Percentiles rank a stretch among this genome's conserved stretches.
Conservation (phyloP, 2,888 invertebrate species). For the Epicampocera succincta region DNA sequence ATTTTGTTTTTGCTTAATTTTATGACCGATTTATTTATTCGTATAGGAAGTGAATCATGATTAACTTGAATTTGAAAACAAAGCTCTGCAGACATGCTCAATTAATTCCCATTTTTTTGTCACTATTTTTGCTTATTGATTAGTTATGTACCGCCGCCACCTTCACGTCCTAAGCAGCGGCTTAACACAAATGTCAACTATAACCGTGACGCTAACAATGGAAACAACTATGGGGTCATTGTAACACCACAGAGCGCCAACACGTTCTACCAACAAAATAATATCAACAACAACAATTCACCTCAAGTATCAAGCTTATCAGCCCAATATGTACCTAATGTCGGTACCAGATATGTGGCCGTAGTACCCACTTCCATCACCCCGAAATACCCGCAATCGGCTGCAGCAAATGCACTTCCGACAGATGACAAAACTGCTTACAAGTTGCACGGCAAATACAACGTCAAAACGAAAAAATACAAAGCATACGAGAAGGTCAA, state of each 20-base stretch:
- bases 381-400: constrained; percentile 50
- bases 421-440: constrained; percentile 71
- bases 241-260: constrained; percentile 71
- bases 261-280: constrained; percentile 63
- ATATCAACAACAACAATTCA: constrained; percentile 45
- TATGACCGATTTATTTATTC: constrained; percentile 14
- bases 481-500: constrained; percentile 80
- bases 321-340: constrained; percentile 79
- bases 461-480: constrained; percentile 80
- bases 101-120: constrained; percentile 4
- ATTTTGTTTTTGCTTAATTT: neutral
- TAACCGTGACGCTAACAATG: constrained; percentile 73
- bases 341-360: constrained; percentile 79
- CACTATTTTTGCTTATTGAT: constrained; percentile 16
- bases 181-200: constrained; percentile 73
- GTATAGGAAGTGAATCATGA: constrained; percentile 3
- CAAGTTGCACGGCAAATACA: constrained; percentile 81
- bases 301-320: constrained; percentile 75
- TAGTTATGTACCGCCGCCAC: constrained; percentile 81
- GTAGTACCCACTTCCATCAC: constrained; percentile 73
- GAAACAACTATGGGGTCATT: constrained; percentile 73
- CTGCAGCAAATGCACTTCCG: constrained; percentile 64
- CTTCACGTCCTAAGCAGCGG: constrained; percentile 79
- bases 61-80: neutral
- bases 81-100: neutral